phyloP scores from a whole-genome alignment of 2,113 vertebrate species.

The Actenoides lindsayi region DNA sequence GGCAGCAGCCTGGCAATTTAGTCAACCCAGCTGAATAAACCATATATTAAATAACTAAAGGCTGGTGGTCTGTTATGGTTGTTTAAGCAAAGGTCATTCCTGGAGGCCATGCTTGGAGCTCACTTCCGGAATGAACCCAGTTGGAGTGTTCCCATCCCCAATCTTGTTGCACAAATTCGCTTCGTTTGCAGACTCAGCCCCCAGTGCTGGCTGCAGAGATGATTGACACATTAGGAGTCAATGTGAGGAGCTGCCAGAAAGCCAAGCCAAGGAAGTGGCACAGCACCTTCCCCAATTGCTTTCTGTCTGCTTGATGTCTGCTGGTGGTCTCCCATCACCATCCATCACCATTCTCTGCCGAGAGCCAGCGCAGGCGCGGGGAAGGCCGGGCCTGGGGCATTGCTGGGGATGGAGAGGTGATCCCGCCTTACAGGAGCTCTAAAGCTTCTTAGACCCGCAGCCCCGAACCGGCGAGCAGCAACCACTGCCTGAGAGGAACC shows the following conservation, averaged over 20 bases:
- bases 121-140: not conserved
- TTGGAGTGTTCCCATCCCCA: not conserved
- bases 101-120: not conserved
- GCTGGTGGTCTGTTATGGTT: not conserved
- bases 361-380: not conserved
- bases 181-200: not conserved
- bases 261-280: not conserved
- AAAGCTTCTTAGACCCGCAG: too few species aligned
- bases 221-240: too few species aligned
- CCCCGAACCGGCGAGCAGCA: not conserved
- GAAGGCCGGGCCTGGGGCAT: not conserved
- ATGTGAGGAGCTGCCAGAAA: not conserved
- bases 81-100: not conserved
- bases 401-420: not conserved
- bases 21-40: conserved; percentile 23
- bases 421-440: not conserved
- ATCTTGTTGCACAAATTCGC: not conserved
- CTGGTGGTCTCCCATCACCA: accelerated
- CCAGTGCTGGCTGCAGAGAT: not conserved
- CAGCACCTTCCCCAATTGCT: accelerated
- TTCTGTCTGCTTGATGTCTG: not conserved
- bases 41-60: not conserved
- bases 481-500: not conserved
- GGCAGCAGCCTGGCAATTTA: not conserved
- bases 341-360: not conserved